Conservation (phyloP, 2,113 vertebrate species). For the Fregetta grallaria region DNA sequence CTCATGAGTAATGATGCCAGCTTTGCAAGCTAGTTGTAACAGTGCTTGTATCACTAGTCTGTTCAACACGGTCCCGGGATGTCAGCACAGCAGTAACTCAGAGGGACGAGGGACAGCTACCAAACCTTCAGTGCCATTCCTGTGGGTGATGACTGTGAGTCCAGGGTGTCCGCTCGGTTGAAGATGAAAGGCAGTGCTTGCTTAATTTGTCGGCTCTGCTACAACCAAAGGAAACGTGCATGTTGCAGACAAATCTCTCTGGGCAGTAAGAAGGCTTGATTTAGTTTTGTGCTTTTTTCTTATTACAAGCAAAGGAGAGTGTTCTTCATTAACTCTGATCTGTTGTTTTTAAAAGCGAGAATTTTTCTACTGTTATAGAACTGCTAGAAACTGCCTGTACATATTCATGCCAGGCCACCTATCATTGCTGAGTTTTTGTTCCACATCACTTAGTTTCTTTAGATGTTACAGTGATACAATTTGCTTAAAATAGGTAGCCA, state of each 20-base stretch:
- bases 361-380: background rate
- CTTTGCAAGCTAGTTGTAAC: background rate
- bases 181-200: background rate
- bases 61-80: accelerated
- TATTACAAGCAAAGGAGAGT: background rate
- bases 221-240: background rate
- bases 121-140: background rate
- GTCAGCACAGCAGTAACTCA: background rate
- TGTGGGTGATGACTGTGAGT: background rate
- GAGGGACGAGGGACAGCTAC: background rate
- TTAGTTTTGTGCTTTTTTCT: background rate
- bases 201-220: background rate
- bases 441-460: conserved; percentile 19
- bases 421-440: conserved; percentile 39
- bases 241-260: background rate
- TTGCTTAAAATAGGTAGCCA: conserved; percentile 29
- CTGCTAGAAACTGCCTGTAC: background rate
- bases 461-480: background rate
- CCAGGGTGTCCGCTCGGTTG: accelerated
- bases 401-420: background rate
- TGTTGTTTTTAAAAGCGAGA: background rate
- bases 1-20: background rate
- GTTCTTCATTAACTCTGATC: background rate
- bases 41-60: background rate
- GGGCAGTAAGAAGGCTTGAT: background rate